Percentiles rank a stretch among this genome's conserved stretches.
Evolutionary conservation across 2,113 vertebrate genomes (phyloP).

Genomic region (Piprites chloris): DNA sequence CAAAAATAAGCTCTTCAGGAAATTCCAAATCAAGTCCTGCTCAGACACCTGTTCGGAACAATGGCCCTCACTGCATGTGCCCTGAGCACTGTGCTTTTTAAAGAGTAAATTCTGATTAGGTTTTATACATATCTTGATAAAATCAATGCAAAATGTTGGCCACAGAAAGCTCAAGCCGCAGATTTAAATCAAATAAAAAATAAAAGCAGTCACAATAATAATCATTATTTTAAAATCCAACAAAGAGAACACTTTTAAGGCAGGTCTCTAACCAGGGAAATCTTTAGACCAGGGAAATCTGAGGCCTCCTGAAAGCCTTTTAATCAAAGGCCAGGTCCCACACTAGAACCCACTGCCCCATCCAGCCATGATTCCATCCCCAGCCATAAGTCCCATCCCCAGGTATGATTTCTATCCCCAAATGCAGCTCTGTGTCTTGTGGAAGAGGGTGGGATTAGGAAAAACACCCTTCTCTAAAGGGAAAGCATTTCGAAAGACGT

Average conservation of each 20-base stretch:
- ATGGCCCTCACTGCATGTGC: fast-evolving
- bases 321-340: neutral
- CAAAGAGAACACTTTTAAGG: neutral
- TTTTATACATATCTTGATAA: neutral
- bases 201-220: neutral
- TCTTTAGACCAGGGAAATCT: neutral
- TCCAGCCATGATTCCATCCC: neutral
- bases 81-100: neutral
- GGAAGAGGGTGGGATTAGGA: neutral
- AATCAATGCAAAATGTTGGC: neutral
- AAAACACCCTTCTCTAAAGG: neutral
- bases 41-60: neutral
- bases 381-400: neutral
- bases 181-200: neutral
- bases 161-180: neutral
- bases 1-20: neutral
- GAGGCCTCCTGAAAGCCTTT: neutral
- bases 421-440: neutral
- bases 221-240: neutral
- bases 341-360: neutral
- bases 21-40: neutral
- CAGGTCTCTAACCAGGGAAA: neutral
- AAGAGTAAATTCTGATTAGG: neutral
- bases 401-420: neutral
- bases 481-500: conserved; percentile 32